Conservation (phyloP, 2,113 vertebrate genomes). For the Bos indicus region DNA sequence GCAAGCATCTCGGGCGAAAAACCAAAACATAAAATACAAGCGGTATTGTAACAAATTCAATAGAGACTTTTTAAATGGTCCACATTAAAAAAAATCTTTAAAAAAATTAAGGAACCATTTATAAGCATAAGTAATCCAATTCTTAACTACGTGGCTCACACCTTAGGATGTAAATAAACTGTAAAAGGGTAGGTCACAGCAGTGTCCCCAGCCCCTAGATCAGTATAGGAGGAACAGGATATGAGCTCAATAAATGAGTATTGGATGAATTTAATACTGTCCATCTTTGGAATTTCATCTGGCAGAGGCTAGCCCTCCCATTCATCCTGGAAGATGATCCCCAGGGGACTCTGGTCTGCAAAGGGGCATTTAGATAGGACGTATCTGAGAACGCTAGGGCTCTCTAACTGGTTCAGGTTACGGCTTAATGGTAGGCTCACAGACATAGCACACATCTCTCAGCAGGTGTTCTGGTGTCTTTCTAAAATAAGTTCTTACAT, state of each 20-base stretch:
- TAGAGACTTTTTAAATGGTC: neutral
- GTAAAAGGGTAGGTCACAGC: neutral
- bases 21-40: neutral
- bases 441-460: conserved; percentile 17
- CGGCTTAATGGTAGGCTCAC: neutral
- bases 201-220: too few relatives aligned
- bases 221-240: neutral
- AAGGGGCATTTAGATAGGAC: neutral
- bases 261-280: neutral
- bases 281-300: neutral
- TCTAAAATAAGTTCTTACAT: conserved; percentile 64
- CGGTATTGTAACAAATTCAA: neutral
- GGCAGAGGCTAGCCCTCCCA: neutral
- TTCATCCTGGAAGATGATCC: neutral
- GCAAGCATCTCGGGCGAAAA: neutral
- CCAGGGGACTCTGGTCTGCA: neutral
- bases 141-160: neutral
- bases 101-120: neutral
- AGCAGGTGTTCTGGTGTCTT: conserved; percentile 41
- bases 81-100: neutral
- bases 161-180: neutral
- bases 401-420: conserved; percentile 43
- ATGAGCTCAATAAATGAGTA: neutral
- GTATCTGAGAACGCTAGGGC: neutral
- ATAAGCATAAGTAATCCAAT: neutral